phyloP scores from a whole-genome alignment of 1,140 invertebrate genomes.

The Halesus radiatus region DNA sequence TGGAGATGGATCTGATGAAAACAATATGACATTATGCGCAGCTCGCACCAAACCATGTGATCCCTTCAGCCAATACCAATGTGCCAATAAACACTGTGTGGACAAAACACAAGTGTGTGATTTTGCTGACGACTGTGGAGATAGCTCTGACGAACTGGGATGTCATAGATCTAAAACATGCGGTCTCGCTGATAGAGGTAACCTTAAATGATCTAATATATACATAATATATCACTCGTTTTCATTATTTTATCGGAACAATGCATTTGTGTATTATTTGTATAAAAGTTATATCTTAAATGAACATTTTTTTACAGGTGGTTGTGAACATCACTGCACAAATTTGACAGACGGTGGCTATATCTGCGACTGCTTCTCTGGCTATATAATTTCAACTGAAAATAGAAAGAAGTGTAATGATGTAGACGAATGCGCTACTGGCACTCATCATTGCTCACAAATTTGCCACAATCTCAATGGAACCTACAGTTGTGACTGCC shows the following conservation, averaged over 20 bases:
- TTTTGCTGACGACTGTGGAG: slow-evolving; percentile 84
- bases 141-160: slow-evolving; percentile 90
- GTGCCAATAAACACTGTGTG: slow-evolving; percentile 93
- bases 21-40: slow-evolving; percentile 90
- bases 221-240: too few species aligned
- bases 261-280: too few species aligned
- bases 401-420: slow-evolving; percentile 87
- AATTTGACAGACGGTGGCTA: slow-evolving; percentile 87
- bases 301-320: slow-evolving; percentile 71
- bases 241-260: too few species aligned
- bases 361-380: slow-evolving; percentile 89
- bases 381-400: slow-evolving; percentile 83
- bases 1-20: slow-evolving; percentile 93
- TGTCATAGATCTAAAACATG: slow-evolving; percentile 87
- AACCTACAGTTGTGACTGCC: slow-evolving; percentile 89
- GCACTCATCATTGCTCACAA: slow-evolving; percentile 91
- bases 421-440: slow-evolving; percentile 90
- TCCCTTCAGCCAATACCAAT: slow-evolving; percentile 84
- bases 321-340: slow-evolving; percentile 93
- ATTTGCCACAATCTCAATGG: slow-evolving; percentile 94
- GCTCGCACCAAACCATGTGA: slow-evolving; percentile 81
- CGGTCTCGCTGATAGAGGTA: slow-evolving; percentile 74
- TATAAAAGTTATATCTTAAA: too few species aligned
- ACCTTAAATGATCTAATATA: too few species aligned
- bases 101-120: slow-evolving; percentile 87